A percentile compares a stretch with the other conserved stretches of the same genome.
phyloP scores from a whole-genome alignment of 1,140 invertebrate species.

The Augochlora pura region DNA sequence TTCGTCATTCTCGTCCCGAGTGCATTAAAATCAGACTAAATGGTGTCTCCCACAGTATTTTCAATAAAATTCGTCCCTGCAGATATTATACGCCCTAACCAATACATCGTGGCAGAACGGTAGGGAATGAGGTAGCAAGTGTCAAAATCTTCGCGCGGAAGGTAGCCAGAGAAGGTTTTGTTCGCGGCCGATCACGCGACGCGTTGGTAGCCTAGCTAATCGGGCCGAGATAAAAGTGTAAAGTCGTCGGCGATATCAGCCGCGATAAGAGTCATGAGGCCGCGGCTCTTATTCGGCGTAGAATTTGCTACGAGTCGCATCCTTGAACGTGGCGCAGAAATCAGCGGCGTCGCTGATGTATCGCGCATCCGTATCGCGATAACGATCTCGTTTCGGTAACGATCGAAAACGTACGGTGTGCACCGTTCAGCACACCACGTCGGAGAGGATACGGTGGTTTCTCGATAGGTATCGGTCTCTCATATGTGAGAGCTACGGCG shows the following conservation, averaged over 20 bases:
- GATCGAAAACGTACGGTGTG: constrained; percentile 53
- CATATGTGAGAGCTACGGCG: constrained; percentile 40
- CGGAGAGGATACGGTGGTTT: constrained; percentile 31
- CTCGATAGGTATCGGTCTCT: constrained; percentile 52
- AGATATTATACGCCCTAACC: no score
- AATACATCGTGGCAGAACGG: no score
- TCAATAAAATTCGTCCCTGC: no score
- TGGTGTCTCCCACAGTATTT: no score
- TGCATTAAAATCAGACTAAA: no score
- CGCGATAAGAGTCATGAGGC: constrained; percentile 12
- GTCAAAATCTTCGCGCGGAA: no score
- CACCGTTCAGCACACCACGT: not conserved
- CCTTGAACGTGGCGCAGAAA: constrained; percentile 61
- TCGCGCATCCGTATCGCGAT: constrained; percentile 74
- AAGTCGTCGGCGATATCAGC: constrained; percentile 24
- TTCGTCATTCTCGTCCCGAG: no score
- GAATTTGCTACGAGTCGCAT: constrained; percentile 46
- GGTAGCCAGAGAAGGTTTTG: no score
- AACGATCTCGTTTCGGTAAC: constrained; percentile 71
- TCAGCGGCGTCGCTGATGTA: constrained; percentile 65
- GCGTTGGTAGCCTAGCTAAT: constrained; percentile 15
- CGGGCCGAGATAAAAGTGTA: constrained; percentile 11
- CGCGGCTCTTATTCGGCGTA: constrained; percentile 31
- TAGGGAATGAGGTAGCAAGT: no score
- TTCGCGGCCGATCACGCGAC: no score